Base-by-base conservation (phyloP, 2,888 invertebrate genomes). In the Abrostola tripartita region DNA sequence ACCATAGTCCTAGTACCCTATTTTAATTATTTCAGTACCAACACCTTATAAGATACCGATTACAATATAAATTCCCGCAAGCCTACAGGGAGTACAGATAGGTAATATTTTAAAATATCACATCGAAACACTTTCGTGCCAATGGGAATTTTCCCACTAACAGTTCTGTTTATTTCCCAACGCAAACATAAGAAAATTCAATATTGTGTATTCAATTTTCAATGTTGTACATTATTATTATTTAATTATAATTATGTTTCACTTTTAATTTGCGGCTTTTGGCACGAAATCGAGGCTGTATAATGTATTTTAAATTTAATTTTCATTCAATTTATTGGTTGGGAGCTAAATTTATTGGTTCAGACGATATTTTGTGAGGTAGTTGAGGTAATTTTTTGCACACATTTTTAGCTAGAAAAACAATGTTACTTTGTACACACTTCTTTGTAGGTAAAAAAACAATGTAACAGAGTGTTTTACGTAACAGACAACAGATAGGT, bases 41-140 rank as follows among this genome's bases (percentile, higher is more conserved):
- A 36, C 11, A 50, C 36, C 5, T 9, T 35, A 50, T 35, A 36
- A 50, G 10, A 10, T 10, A 11, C 7, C 36, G 37, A 54, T 59
- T 49, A 50, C 12, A 55, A 60, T 57, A 52, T 62, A 61, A 58
- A 69, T 52, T 56, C 56, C 58, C 49, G 38, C 49, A 52, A 71
- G 10, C 41, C 59, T 12, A 41, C 37, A 2, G 52, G 44, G 60
- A 52, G 9, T 7, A n/a, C 9, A n/a, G 14, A 56, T 1, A 24
- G 24, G 24, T 63, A 49, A 67, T 53, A 56, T 68, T 71, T 67
- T 53, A 54, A 76, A 79, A 60, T 72, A 68, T 62, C 60, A 51
- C 47, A 53, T 10, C 35, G 51, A 71, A 70, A 76, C 77, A 79
- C 79, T 76, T 62, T 40, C 10, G 79, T 36, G 73, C 69, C 64